These are phyloP conservation scores for Perizoma flavofasciatum DNA, from an alignment of 2,888 invertebrate species.

Conservation along the genomic window DNA sequence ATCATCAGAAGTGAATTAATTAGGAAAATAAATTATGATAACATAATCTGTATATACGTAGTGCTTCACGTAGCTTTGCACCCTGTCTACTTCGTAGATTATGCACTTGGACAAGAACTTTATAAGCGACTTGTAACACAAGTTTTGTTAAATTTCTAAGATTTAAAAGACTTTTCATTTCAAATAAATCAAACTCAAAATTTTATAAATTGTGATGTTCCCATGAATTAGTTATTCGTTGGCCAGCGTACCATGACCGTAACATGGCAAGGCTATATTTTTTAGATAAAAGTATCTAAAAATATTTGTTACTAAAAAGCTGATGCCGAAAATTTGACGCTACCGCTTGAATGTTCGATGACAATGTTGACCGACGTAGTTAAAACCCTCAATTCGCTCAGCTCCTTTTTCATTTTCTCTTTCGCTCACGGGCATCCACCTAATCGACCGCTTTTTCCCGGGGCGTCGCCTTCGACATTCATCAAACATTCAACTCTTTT, in stretches of 20 bases:
- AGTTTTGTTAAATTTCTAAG: too few relatives aligned
- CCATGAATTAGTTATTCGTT: slow-evolving; percentile 1
- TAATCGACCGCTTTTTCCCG: slow-evolving; percentile 48
- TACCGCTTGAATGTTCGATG: slow-evolving; percentile 81
- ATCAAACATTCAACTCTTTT: slow-evolving; percentile 85
- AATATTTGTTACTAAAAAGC: slow-evolving; percentile 32
- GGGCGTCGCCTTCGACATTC: slow-evolving; percentile 70
- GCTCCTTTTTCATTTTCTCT: slow-evolving; percentile 35
- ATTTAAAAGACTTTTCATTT: too few relatives aligned
- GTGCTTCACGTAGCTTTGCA: slow-evolving; percentile 66
- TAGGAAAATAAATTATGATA: slow-evolving; percentile 28
- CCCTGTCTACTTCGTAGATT: slow-evolving; percentile 52
- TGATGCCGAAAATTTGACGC: slow-evolving; percentile 33
- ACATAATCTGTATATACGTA: slow-evolving; percentile 56
- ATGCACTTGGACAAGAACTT: slow-evolving; percentile 3
- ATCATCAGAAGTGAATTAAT: slow-evolving; percentile 35
- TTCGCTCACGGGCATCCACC: slow-evolving; percentile 31
- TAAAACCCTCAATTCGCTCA: slow-evolving; percentile 36
- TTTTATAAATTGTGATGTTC: background rate
- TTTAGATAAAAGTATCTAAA: slow-evolving; percentile 21
- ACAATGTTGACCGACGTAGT: slow-evolving; percentile 69
- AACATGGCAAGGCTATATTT: too few relatives aligned
- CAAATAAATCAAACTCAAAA: too few relatives aligned
- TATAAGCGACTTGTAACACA: too few relatives aligned
- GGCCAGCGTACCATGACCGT: background rate